Percentiles rank a stretch among this genome's conserved stretches.
These are phyloP conservation scores for Asarcornis scutulata DNA, from an alignment of 2,113 vertebrate genomes.

Conservation along the genomic window DNA sequence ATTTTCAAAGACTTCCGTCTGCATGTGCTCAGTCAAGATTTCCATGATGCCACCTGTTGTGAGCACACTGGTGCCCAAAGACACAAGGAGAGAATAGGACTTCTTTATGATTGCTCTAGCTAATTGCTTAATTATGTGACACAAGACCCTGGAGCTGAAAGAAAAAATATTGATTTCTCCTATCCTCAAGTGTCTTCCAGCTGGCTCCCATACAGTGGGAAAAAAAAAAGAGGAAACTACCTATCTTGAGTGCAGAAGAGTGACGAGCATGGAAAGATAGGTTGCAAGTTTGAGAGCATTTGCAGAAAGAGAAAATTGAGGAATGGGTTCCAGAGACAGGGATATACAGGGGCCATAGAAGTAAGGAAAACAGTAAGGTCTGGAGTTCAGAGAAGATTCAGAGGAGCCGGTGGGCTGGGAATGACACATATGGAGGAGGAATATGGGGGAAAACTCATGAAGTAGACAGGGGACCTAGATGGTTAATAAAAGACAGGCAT, in stretches of 20 bases:
- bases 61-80: neutral
- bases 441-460: neutral
- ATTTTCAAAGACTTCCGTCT: neutral
- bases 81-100: neutral
- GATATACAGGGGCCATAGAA: neutral
- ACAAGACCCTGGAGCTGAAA: neutral
- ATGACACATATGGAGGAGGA: neutral
- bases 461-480: neutral
- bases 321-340: neutral
- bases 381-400: neutral
- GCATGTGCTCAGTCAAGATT: neutral
- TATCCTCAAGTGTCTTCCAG: neutral
- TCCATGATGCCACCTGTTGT: neutral
- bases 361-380: neutral
- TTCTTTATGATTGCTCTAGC: neutral
- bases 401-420: neutral
- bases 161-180: neutral
- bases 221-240: neutral
- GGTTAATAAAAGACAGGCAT: neutral
- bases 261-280: neutral
- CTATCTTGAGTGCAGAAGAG: neutral
- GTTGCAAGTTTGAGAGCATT: neutral
- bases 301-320: neutral
- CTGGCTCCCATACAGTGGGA: neutral
- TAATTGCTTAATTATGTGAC: neutral